phyloP scores from a whole-genome alignment of 2,888 invertebrate species.

The Phaedon cochleariae region DNA sequence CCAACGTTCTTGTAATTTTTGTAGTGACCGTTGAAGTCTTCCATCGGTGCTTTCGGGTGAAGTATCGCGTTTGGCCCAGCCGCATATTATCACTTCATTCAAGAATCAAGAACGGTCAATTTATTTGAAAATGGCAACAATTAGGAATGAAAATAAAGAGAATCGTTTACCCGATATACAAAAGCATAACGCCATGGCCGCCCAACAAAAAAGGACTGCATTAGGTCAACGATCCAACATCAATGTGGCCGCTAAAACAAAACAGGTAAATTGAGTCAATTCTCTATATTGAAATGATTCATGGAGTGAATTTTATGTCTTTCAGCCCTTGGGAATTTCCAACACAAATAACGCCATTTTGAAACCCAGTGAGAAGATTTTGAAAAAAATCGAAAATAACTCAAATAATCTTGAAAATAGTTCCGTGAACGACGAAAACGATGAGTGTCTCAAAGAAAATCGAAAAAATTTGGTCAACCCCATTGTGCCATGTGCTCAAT shows the following conservation, averaged over 20 bases:
- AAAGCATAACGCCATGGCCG: conserved; percentile 58
- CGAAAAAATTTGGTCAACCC: conserved; percentile 54
- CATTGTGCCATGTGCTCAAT: conserved; percentile 72
- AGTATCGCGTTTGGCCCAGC: background rate
- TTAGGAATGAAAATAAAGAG: conserved; percentile 81
- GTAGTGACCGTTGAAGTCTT: conserved; percentile 28
- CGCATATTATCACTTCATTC: background rate
- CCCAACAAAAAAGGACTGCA: conserved; percentile 68
- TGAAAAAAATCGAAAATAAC: conserved; percentile 19
- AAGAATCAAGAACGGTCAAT: background rate
- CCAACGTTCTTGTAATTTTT: background rate
- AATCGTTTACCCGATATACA: conserved; percentile 66
- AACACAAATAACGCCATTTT: conserved; percentile 20
- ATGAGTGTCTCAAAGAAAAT: conserved; percentile 36
- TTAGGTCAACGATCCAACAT: conserved; percentile 66
- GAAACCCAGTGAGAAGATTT: conserved; percentile 17
- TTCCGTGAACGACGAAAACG: conserved; percentile 19
- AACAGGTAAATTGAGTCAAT: conserved; percentile 56
- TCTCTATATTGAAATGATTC: too few relatives aligned
- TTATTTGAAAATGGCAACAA: conserved; percentile 70
- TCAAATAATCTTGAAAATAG: background rate
- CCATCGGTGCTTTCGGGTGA: conserved; percentile 15
- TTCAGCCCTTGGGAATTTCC: conserved; percentile 43
- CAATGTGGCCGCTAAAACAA: conserved; percentile 41
- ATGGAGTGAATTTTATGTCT: conserved; percentile 22